Base-by-base conservation (phyloP, 1,140 invertebrate genomes). In the Homarus americanus region DNA sequence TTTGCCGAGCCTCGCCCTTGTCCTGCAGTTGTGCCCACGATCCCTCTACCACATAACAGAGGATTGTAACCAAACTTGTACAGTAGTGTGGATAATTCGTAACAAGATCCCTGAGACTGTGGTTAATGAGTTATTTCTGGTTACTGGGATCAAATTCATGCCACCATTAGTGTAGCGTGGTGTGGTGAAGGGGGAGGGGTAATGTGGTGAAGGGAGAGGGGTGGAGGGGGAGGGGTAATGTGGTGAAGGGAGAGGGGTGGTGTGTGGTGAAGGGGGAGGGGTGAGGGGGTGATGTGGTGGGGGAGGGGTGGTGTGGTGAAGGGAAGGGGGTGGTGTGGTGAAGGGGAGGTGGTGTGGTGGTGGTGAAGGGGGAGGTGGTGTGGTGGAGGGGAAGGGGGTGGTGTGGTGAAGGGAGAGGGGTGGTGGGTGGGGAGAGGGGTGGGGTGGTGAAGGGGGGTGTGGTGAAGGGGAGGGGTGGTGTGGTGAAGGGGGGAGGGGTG, bases 371-470 rank as follows among this genome's bases (percentile, higher is more conserved):
- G 66, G 9, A 24, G 66, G 9, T 7, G 66, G 24, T 34, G 75
- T 28, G 34, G 32, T 28, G 32, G 75, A 9, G 34, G 32, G 32
- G 32, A 24, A 24, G 75, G 12, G 38, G 58, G 75, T 76, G 32
- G 63, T 34, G 89, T 86, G 82, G 66, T 73, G 76, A 32, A 53
- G 38, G 15, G 41, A 49, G 69, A 63, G 82, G 9, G 36, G 49
- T 34, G 58, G 82, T 34, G 28, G 28, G n/a, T 76, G 58, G 63
- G 80, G 41, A n/a, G 20, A 41, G 38, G 63, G 10, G 1, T 9
- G 66, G 20, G 66, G 66, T 7, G 38, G 7, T 10, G 78, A 17
- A 34, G 28, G 82, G 17, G 82, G 49, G 24, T 34, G 82, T 79
- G 34, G 53, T 2, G 72, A 38, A 12, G 38, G 53, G 49, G 49